Percentiles rank a stretch among this genome's conserved stretches.
These are phyloP conservation scores for Elysia crispata DNA, from an alignment of 2,888 invertebrate genomes.

Conservation along the genomic window DNA sequence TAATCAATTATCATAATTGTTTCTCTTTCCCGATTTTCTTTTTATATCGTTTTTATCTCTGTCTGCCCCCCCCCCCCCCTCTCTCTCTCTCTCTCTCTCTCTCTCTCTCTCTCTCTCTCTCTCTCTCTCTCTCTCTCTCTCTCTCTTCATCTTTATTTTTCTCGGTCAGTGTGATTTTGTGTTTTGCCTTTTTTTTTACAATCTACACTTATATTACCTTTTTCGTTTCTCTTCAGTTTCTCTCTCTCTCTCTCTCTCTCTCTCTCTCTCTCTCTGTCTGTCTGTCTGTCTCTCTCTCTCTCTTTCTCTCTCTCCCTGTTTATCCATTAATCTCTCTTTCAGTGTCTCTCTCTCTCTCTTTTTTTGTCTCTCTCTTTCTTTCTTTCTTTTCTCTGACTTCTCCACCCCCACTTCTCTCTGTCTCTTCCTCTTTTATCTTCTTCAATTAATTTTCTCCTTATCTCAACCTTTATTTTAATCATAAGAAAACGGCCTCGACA, in stretches of 20 bases:
- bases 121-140: neutral
- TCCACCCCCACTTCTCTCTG: neutral
- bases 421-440: neutral
- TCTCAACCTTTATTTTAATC: no score
- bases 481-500: no score
- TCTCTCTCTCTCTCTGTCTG: neutral
- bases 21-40: no score
- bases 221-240: neutral
- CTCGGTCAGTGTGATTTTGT: no score
- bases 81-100: constrained; percentile 20
- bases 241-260: neutral
- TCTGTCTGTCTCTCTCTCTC: neutral
- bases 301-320: constrained; percentile 2
- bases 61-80: constrained; percentile 13
- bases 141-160: neutral
- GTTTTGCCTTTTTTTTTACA: no score
- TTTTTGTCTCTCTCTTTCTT: no score
- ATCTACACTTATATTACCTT: no score
- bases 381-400: neutral
- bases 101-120: neutral
- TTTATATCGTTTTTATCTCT: no score
- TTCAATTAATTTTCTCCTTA: no score
- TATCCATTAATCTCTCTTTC: neutral
- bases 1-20: no score
- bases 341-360: neutral